Evolutionary conservation across 1,140 invertebrate genomes (phyloP), one percentile per base, ranked within the genome.

Genomic region (Gryllus bimaculatus): DNA sequence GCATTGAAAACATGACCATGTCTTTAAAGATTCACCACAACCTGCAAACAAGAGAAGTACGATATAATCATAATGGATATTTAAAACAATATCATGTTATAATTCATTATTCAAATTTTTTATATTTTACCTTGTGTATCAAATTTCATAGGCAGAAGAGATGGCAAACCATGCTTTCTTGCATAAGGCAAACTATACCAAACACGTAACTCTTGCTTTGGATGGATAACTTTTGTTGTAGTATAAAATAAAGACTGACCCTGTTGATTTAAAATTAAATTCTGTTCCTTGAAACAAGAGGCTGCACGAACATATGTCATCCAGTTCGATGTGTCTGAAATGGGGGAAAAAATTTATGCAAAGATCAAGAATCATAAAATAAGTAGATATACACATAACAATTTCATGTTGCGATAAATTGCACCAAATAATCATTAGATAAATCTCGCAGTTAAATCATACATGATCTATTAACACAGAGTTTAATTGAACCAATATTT

Each of bases 261-360:
- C 82, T 90, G 88, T 84, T 94, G 92, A 81, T 89, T 89, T 77
- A 94, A 87, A 12, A 90, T 87, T 77, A 94, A 84, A 85, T 95
- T 95, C 85, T 93, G 92, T 83, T 94, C 90, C 39, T 88, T 85
- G 77, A 87, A 88, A 7, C 84, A 89, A 47, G 83, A 83, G 2
- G 93, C 93, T 75, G 90, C 89, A 82, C 92, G 86, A 0, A 95
- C 93, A 86, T 94, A 95, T 82, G 92, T 89, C 93, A 95, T 95
- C 94, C 94, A 95, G 86, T 95, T 95, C 76, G 90, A 91, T 75
- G 85, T 84, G 85, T 90, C 91, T 92, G 78, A n/a, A 85, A 85
- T 21, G 26, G 26, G 26, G 26, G 26, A 39, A 73, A 74, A n/a
- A 39, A 39, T 39, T 39, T 39, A 39, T 39, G 26, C 5, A 39